phyloP scores from a whole-genome alignment of 2,113 vertebrate genomes.

The Synchiropus splendidus region DNA sequence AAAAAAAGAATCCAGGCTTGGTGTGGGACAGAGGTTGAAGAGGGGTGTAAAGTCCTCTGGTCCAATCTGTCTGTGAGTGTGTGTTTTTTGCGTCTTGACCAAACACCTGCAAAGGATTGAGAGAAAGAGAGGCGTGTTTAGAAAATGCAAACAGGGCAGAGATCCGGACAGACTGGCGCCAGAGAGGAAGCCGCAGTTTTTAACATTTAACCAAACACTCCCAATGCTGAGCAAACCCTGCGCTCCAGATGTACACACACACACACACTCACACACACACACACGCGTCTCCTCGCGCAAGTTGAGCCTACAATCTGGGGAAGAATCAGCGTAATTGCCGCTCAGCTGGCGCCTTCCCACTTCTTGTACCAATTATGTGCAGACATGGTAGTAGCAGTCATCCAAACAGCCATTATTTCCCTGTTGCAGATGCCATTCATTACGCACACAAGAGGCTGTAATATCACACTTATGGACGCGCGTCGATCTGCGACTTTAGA shows the following conservation, averaged over 20 bases:
- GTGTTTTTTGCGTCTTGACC: conserved; percentile 66
- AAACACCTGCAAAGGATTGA: conserved; percentile 98
- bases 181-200: conserved; percentile 93
- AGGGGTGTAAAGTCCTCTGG: conserved; percentile 63
- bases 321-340: conserved; percentile 70
- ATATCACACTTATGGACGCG: conserved; percentile 31
- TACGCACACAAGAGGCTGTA: conserved; percentile 50
- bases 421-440: conserved; percentile 63
- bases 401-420: conserved; percentile 64
- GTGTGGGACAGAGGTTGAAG: conserved; percentile 46
- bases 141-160: conserved; percentile 89
- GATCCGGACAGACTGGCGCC: conserved; percentile 96
- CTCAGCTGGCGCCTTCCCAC: conserved; percentile 77
- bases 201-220: conserved; percentile 97
- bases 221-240: conserved; percentile 84
- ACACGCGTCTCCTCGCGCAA: conserved; percentile 52
- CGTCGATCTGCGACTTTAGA: too few relatives aligned
- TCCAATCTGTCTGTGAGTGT: conserved; percentile 38
- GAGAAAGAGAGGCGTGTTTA: conserved; percentile 87
- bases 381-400: conserved; percentile 64
- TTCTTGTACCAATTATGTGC: conserved; percentile 76
- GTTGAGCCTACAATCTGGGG: conserved; percentile 70
- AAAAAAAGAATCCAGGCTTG: conserved; percentile 62
- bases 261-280: conserved; percentile 33
- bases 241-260: conserved; percentile 83